These are phyloP conservation scores for Sebastes itinus DNA, from an alignment of 2,797 vertebrate genomes.

Conservation along the genomic window DNA sequence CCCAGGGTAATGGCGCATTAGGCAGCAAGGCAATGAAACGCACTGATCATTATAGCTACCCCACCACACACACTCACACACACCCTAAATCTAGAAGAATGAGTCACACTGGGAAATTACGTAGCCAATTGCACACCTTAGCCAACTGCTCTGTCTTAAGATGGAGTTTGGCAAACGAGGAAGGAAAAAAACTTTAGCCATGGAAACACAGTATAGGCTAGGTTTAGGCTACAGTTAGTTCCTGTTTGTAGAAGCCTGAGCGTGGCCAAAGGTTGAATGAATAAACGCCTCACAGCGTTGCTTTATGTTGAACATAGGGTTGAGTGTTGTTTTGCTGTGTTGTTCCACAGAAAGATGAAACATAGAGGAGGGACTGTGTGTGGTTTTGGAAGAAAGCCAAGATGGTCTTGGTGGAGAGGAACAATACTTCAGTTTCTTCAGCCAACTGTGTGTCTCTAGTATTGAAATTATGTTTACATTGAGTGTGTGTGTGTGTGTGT, in stretches of 20 bases:
- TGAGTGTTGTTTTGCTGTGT: neutral
- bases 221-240: conserved; percentile 41
- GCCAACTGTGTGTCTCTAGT: conserved; percentile 2
- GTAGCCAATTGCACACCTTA: conserved; percentile 69
- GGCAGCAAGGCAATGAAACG: conserved; percentile 76
- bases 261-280: conserved; percentile 33
- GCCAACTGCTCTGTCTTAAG: conserved; percentile 61
- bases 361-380: neutral
- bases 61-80: conserved; percentile 43
- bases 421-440: neutral
- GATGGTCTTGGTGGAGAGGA: neutral
- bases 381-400: conserved; percentile 10
- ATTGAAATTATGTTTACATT: neutral
- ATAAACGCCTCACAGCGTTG: conserved; percentile 18
- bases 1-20: conserved; percentile 74
- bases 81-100: conserved; percentile 69
- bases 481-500: neutral
- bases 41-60: conserved; percentile 73
- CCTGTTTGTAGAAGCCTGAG: conserved; percentile 50
- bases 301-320: conserved; percentile 16
- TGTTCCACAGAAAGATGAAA: neutral
- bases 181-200: conserved; percentile 66
- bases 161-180: conserved; percentile 62
- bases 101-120: conserved; percentile 78
- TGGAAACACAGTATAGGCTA: conserved; percentile 60